phyloP scores from a whole-genome alignment of 2,888 invertebrate genomes.

The Calliopum simillimum region DNA sequence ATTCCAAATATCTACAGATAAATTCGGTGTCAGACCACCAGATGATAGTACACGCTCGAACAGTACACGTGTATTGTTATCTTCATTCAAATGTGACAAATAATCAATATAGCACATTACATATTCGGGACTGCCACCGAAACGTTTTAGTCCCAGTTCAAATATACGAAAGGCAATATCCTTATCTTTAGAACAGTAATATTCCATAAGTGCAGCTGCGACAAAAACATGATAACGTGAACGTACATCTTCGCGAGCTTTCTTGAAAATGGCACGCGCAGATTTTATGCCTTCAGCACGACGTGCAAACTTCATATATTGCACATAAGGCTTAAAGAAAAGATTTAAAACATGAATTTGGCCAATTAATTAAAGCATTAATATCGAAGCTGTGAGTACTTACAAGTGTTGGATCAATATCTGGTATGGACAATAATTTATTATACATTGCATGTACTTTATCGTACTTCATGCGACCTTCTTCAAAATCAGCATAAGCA shows the following conservation, averaged over 20 bases:
- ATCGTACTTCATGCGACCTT: conserved; percentile 94
- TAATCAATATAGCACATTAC: conserved; percentile 97
- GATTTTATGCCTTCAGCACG: conserved; percentile 98
- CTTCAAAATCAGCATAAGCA: conserved; percentile 99
- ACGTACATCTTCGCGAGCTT: conserved; percentile 89
- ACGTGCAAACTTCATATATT: conserved; percentile 98
- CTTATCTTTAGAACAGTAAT: conserved; percentile 98
- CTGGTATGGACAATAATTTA: conserved; percentile 86
- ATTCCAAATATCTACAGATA: conserved; percentile 99
- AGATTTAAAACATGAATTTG: conserved; percentile 16
- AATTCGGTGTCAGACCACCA: conserved; percentile 89
- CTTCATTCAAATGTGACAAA: conserved; percentile 97
- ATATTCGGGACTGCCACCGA: conserved; percentile 94
- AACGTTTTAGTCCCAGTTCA: conserved; percentile 97
- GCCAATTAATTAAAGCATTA: neutral
- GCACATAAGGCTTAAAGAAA: conserved; percentile 86
- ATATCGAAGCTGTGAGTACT: conserved; percentile 51
- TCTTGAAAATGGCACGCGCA: conserved; percentile 93
- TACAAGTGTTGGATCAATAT: conserved; percentile 95
- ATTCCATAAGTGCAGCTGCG: conserved; percentile 98
- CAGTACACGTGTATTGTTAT: conserved; percentile 98
- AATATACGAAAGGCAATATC: conserved; percentile 97
- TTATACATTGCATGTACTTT: conserved; percentile 97
- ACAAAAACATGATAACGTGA: conserved; percentile 95
- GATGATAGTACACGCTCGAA: conserved; percentile 97